These are phyloP conservation scores for Oppia nitens DNA, from an alignment of 1,140 invertebrate genomes.

Conservation along the genomic window DNA sequence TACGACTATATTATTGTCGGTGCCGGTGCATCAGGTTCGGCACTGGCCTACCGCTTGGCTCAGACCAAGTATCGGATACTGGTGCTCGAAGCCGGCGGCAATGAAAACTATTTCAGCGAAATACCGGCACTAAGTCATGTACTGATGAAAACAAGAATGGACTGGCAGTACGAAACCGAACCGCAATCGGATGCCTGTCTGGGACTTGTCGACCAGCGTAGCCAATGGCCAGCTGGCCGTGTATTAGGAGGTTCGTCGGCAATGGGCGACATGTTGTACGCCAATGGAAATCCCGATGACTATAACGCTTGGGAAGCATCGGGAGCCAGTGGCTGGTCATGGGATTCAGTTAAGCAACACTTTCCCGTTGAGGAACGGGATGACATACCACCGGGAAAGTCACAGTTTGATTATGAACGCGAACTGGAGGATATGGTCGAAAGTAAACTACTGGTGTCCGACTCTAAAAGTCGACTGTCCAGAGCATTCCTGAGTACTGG, in stretches of 20 bases:
- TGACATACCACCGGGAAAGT: too few relatives aligned
- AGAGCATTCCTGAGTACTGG: conserved; percentile 49
- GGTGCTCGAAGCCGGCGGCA: conserved; percentile 28
- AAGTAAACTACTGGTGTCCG: conserved; percentile 21
- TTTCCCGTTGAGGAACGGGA: conserved; percentile 80
- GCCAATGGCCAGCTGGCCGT: conserved; percentile 70
- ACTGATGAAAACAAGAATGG: conserved; percentile 21
- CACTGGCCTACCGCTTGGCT: conserved; percentile 34
- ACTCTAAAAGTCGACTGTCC: conserved; percentile 29
- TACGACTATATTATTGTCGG: conserved; percentile 29
- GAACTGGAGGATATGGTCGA: conserved; percentile 20
- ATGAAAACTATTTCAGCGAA: conserved; percentile 17
- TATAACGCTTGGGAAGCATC: conserved; percentile 78
- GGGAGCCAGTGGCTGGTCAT: conserved; percentile 83
- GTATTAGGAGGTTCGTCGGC: conserved; percentile 75
- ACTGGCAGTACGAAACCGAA: conserved; percentile 48
- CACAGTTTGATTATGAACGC: conserved; percentile 13
- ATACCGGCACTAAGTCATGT: conserved; percentile 5
- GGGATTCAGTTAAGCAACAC: conserved; percentile 62
- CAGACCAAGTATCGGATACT: conserved; percentile 28
- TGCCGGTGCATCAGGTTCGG: conserved; percentile 36
- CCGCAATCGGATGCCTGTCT: conserved; percentile 53
- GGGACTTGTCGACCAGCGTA: conserved; percentile 49
- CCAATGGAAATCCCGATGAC: conserved; percentile 46
- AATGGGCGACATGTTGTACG: conserved; percentile 67